phyloP scores from a whole-genome alignment of 1,140 invertebrate genomes.

The Sycophaga agraensis region DNA sequence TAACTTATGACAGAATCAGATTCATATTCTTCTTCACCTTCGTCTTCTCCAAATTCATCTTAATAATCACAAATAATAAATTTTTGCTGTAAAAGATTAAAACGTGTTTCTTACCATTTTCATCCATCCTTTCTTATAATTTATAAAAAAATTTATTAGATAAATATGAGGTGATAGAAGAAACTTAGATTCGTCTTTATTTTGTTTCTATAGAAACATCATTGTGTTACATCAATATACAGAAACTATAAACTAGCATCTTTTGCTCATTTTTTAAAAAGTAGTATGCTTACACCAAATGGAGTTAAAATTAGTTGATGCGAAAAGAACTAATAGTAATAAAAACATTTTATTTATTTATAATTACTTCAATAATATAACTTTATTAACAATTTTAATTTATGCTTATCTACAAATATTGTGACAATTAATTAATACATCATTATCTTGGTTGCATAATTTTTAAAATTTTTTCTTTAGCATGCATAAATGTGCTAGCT shows the following conservation, averaged over 20 bases:
- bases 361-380: neutral
- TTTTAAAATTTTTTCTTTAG: conserved; percentile 29
- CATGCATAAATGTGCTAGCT: conserved; percentile 45
- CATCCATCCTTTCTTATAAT: neutral
- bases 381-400: neutral
- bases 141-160: neutral
- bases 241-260: neutral
- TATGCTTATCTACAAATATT: neutral
- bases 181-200: too few species aligned
- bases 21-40: neutral
- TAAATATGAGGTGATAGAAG: neutral
- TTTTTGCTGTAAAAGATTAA: neutral
- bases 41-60: neutral
- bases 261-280: neutral
- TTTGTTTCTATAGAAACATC: conserved; percentile 27
- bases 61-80: neutral
- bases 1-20: conserved; percentile 5
- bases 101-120: too few species aligned
- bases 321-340: neutral
- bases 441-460: neutral
- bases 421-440: neutral
- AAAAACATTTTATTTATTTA: conserved; percentile 8
- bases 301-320: neutral
- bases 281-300: too few species aligned
- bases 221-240: conserved; percentile 5